Evolutionary conservation across 64 coral and sea anemone genomes (phyloP).

Genomic region (Stichodactyla mertensii): DNA sequence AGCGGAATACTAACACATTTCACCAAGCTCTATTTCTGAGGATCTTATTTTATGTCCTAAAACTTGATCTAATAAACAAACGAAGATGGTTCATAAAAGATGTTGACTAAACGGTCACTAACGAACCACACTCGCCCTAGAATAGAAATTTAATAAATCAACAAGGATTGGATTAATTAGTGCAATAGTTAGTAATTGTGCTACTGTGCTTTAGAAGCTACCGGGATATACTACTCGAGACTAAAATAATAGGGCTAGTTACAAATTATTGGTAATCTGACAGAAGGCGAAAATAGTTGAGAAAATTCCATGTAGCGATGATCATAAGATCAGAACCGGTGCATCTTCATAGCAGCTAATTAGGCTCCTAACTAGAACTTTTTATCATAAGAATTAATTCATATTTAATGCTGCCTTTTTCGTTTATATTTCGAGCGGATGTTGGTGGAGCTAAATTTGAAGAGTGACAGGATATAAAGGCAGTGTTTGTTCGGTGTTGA

Average conservation of each 20-base stretch:
- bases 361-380: not conserved
- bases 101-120: too few species aligned
- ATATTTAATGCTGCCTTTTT: not conserved
- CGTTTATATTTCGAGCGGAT: not conserved
- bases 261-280: not conserved
- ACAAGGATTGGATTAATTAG: too few species aligned
- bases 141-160: too few species aligned
- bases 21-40: too few species aligned
- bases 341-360: not conserved
- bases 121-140: too few species aligned
- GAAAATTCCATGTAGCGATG: not conserved
- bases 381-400: not conserved
- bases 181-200: too few species aligned
- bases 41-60: too few species aligned
- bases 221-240: not conserved
- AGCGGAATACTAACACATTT: too few species aligned
- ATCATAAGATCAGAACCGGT: not conserved
- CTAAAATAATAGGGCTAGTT: not conserved
- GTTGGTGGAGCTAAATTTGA: not conserved
- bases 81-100: too few species aligned
- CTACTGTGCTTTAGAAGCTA: too few species aligned
- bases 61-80: too few species aligned
- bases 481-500: not conserved
- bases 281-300: not conserved
- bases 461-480: not conserved